Base-by-base conservation (phyloP, 1,140 invertebrate genomes). In the Tetramorium simillimum region DNA sequence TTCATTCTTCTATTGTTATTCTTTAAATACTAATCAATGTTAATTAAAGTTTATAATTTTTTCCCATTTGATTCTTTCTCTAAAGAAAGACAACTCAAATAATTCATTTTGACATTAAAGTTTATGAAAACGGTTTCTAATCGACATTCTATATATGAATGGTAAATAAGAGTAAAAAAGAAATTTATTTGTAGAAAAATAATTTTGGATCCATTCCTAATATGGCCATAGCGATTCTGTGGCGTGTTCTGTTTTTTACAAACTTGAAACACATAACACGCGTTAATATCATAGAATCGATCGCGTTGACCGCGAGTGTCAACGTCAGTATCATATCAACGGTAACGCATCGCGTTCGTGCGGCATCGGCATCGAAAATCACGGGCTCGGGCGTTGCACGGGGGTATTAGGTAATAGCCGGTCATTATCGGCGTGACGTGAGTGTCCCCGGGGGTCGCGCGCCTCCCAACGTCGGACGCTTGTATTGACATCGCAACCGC, bases 361-460 rank as follows among this genome's bases (percentile, higher is more conserved):
- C 49, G 14, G 53, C 40, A 73, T 78, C 49, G 14, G 53, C 40
- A 73, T 78, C 88, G 63, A 88, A 80, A 91, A 90, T 87, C 60
- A 89, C 89, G 63, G 89, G 49, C 60, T 70, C 80, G 40, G 67
- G 65, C 63, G 73, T 85, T 67, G 76, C 69, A 89, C 88, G 75
- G 90, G 72, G 89, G 69, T 82, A 85, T 90, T 90, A 91, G 87
- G 85, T 93, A 93, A 93, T 91, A 77, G 90, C 70, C 65, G 89
- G 90, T 90, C 90, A 93, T 93, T 93, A 93, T 82, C 43, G 62
- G 75, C 60, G 72, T 86, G 91, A 91, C 89, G 92, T 91, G 92
- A 89, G 69, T 88, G 88, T 88, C 87, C 69, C 62, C 72, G 56
- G 60, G 73, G 81, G 77, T 93, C 92, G 90, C 86, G 89, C 87